phyloP scores from a whole-genome alignment of 2,797 vertebrate species.

The Urophycis tenuis region DNA sequence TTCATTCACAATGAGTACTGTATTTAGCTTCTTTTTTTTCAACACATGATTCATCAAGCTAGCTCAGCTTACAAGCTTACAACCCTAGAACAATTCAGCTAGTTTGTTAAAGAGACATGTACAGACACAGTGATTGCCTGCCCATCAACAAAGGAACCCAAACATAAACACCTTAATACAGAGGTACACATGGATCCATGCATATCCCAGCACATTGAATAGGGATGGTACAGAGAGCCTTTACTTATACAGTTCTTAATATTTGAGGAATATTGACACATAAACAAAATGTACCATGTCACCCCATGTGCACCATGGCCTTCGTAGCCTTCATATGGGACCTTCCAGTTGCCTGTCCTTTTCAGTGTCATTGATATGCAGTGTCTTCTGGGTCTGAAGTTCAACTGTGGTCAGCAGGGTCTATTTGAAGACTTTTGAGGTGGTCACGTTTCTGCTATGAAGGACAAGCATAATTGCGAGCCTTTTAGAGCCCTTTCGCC shows the following conservation, averaged over 20 bases:
- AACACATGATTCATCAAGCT: not conserved
- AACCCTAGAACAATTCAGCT: not conserved
- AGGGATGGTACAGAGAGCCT: not conserved
- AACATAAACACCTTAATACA: not conserved
- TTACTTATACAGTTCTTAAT: no score
- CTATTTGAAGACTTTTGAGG: slow-evolving; percentile 23
- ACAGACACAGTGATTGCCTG: not conserved
- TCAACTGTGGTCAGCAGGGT: slow-evolving; percentile 5
- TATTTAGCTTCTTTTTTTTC: not conserved
- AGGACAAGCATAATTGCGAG: slow-evolving; percentile 10
- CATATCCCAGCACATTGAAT: not conserved
- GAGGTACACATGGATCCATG: not conserved
- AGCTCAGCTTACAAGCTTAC: not conserved
- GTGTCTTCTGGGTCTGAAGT: slow-evolving; percentile 12
- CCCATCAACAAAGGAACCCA: not conserved
- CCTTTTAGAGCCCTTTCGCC: not conserved
- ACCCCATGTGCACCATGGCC: slow-evolving; percentile 6
- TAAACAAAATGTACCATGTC: slow-evolving; percentile 9
- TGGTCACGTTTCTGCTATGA: slow-evolving; percentile 15
- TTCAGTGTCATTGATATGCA: slow-evolving; percentile 8
- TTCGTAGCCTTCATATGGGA: slow-evolving; percentile 13
- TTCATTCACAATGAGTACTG: not conserved
- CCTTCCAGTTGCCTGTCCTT: slow-evolving; percentile 17
- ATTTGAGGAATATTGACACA: not conserved
- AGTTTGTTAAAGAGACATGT: not conserved